A percentile compares a stretch with the other conserved stretches of the same genome.
Conservation (phyloP, 2,113 vertebrate species). For the Bungarus multicinctus region DNA sequence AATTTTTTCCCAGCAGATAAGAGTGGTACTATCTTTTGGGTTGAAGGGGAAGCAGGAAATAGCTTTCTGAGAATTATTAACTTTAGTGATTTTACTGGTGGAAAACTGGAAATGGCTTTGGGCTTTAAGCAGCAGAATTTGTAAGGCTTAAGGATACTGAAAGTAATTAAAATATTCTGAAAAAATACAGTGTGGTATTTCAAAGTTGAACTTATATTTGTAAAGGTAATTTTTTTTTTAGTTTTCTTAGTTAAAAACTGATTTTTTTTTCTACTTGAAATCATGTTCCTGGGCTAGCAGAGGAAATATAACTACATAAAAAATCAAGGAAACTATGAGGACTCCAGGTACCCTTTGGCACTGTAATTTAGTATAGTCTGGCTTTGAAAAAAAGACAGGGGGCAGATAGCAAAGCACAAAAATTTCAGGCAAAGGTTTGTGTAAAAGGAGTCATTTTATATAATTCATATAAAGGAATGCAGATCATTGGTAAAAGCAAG, state of each 20-base stretch:
- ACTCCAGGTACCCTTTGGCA: neutral
- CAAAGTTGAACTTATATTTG: neutral
- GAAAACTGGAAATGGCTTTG: neutral
- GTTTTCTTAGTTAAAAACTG: neutral
- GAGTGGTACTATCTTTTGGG: neutral
- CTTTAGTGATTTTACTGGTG: slow-evolving; percentile 1
- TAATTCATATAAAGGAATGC: neutral
- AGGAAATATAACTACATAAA: neutral
- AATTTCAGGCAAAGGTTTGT: neutral
- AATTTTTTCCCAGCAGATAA: neutral
- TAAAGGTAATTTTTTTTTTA: neutral
- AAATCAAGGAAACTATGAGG: neutral
- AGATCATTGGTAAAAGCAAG: neutral
- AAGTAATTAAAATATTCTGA: neutral
- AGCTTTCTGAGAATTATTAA: neutral
- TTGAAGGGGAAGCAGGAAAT: neutral
- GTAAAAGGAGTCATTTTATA: neutral
- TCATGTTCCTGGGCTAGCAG: neutral
- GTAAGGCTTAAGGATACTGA: neutral
- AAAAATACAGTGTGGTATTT: neutral
- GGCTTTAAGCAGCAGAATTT: neutral
- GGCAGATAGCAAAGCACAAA: neutral
- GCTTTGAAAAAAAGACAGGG: neutral
- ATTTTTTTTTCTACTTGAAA: neutral
- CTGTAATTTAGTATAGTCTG: neutral